phyloP scores from a whole-genome alignment of 2,888 invertebrate genomes.

The Xestobium rufovillosum region DNA sequence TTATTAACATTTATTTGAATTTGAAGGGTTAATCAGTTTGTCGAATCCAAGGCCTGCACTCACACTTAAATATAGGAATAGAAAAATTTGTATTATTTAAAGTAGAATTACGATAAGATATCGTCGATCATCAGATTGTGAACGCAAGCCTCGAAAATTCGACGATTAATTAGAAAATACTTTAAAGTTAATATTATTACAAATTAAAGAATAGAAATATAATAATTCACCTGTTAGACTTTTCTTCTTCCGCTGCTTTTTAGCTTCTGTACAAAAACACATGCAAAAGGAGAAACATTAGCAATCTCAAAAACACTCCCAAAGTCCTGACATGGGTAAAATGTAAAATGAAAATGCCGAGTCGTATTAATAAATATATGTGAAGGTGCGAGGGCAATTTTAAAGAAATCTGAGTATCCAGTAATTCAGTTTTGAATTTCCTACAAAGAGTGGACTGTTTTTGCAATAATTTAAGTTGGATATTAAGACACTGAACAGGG shows the following conservation, averaged over 20 bases:
- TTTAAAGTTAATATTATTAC: no score
- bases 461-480: constrained; percentile 19
- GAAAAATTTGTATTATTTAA: no score
- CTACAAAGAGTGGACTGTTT: constrained; percentile 8
- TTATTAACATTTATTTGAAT: no score
- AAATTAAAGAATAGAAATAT: constrained; percentile 37
- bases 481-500: constrained; percentile 27
- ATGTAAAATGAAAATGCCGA: constrained; percentile 30
- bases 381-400: no score
- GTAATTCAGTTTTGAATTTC: constrained; percentile 16
- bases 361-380: no score
- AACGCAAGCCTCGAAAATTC: no score
- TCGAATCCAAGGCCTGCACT: no score
- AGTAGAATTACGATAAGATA: no score
- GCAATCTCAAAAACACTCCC: constrained; percentile 46
- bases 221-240: constrained; percentile 77
- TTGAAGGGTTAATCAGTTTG: no score
- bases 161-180: no score
- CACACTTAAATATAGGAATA: no score
- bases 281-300: constrained; percentile 49
- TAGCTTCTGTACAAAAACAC: constrained; percentile 72
- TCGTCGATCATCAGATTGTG: no score
- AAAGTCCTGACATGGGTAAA: constrained; percentile 45
- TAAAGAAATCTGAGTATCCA: constrained; percentile 17
- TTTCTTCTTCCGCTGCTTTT: constrained; percentile 93